A percentile compares a stretch with the other conserved stretches of the same genome.
These are phyloP conservation scores for Epizoanthus ramosus DNA, from an alignment of 92 coral and sea anemone species.

Conservation along the genomic window DNA sequence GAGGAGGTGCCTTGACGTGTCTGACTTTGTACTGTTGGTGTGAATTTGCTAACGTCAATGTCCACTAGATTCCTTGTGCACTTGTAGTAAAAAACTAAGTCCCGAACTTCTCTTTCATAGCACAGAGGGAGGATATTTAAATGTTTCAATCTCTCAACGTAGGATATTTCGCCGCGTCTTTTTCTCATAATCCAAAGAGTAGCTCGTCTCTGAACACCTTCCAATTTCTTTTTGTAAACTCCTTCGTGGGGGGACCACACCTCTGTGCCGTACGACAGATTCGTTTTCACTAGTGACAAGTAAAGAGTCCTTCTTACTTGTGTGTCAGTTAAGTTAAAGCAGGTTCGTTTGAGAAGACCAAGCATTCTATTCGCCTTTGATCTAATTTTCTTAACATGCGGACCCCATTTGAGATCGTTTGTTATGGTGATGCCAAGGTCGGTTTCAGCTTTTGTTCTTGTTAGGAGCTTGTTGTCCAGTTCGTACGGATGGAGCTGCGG, in stretches of 20 bases:
- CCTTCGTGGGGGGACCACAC: constrained; percentile 2
- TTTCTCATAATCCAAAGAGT: constrained; percentile 1
- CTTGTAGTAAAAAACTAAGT: neutral
- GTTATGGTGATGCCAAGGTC: too few species aligned
- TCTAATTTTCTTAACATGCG: too few species aligned
- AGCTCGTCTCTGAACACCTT: constrained; percentile 8
- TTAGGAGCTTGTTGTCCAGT: neutral
- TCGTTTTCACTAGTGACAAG: neutral
- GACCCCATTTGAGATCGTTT: too few species aligned
- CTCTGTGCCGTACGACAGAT: neutral
- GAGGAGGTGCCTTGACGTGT: too few species aligned
- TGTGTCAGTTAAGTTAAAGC: neutral
- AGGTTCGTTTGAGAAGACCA: neutral
- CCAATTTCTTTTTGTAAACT: too few species aligned
- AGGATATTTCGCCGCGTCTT: constrained; percentile 1
- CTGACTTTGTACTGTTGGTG: too few species aligned
- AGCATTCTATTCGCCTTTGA: neutral
- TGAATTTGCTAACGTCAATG: neutral
- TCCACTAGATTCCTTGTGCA: neutral
- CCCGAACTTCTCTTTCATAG: neutral
- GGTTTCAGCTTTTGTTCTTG: neutral
- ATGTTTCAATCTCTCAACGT: neutral
- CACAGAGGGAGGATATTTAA: neutral
- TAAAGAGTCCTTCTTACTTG: neutral
- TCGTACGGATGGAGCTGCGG: neutral